These are phyloP conservation scores for Marmota monax DNA, from an alignment of 2,113 vertebrate genomes.

Conservation along the genomic window DNA sequence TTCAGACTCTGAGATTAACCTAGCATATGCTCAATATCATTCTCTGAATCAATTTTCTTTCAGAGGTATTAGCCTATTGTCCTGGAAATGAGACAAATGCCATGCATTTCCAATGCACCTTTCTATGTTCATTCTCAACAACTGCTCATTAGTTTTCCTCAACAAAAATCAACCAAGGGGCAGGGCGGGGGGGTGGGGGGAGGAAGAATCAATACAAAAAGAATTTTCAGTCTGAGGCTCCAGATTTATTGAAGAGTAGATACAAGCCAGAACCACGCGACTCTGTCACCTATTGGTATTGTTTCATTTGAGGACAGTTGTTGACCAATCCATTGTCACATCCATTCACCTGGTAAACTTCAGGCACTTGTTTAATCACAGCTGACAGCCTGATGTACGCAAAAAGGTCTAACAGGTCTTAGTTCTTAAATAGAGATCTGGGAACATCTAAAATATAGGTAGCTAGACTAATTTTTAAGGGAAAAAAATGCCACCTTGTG, in stretches of 20 bases:
- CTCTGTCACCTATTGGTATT: slow-evolving; percentile 29
- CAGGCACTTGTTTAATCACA: slow-evolving; percentile 51
- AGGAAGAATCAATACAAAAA: slow-evolving; percentile 61
- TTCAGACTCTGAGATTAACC: neutral
- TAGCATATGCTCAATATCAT: slow-evolving; percentile 47
- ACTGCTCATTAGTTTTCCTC: slow-evolving; percentile 44
- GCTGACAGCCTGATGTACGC: neutral
- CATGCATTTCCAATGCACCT: slow-evolving; percentile 23
- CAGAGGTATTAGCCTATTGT: neutral
- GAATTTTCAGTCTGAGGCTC: slow-evolving; percentile 49
- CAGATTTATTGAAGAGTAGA: slow-evolving; percentile 48
- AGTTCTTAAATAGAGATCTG: slow-evolving; percentile 59
- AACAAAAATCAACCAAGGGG: slow-evolving; percentile 58
- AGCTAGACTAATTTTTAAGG: neutral
- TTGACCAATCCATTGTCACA: slow-evolving; percentile 47
- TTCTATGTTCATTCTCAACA: neutral
- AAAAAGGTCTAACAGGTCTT: slow-evolving; percentile 46
- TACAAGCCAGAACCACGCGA: neutral
- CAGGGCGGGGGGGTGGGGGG: neutral
- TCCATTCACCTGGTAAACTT: slow-evolving; percentile 7
- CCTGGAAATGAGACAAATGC: slow-evolving; percentile 55
- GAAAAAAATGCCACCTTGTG: neutral
- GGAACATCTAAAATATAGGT: slow-evolving; percentile 60
- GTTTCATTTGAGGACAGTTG: neutral
- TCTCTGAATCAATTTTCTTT: slow-evolving; percentile 61